A percentile compares a stretch with the other conserved stretches of the same genome.
These are phyloP conservation scores for Carassius carassius DNA, from an alignment of 2,113 vertebrate species.

Conservation along the genomic window DNA sequence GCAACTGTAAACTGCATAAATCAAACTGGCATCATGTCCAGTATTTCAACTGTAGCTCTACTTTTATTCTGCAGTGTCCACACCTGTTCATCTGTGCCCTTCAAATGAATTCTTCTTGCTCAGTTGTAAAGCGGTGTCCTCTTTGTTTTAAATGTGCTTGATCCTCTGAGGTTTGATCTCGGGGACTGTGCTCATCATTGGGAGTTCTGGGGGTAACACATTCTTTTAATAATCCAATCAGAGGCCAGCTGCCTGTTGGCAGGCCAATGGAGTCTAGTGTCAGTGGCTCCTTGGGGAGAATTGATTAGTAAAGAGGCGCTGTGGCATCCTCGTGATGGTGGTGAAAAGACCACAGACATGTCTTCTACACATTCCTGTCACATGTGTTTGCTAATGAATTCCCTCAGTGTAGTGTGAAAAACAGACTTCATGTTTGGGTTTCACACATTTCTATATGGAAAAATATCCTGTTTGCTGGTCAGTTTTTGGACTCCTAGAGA, in stretches of 20 bases:
- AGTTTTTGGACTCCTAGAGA: neutral
- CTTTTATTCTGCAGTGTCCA: neutral
- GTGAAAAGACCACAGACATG: conserved; percentile 15
- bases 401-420: conserved; percentile 17
- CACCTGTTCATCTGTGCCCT: neutral
- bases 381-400: conserved; percentile 53
- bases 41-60: neutral
- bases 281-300: conserved; percentile 25
- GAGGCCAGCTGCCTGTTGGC: neutral
- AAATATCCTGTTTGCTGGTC: neutral
- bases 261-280: conserved; percentile 25
- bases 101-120: neutral
- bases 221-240: conserved; percentile 44
- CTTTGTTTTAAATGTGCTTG: conserved; percentile 27
- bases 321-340: conserved; percentile 30
- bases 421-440: neutral
- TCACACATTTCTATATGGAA: conserved; percentile 6
- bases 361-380: conserved; percentile 10
- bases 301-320: conserved; percentile 8
- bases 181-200: neutral
- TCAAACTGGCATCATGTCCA: neutral
- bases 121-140: neutral
- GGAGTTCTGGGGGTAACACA: neutral
- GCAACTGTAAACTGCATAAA: neutral
- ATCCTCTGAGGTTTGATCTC: neutral